Conservation (phyloP, 2,113 vertebrate species). For the Azemiops feae region DNA sequence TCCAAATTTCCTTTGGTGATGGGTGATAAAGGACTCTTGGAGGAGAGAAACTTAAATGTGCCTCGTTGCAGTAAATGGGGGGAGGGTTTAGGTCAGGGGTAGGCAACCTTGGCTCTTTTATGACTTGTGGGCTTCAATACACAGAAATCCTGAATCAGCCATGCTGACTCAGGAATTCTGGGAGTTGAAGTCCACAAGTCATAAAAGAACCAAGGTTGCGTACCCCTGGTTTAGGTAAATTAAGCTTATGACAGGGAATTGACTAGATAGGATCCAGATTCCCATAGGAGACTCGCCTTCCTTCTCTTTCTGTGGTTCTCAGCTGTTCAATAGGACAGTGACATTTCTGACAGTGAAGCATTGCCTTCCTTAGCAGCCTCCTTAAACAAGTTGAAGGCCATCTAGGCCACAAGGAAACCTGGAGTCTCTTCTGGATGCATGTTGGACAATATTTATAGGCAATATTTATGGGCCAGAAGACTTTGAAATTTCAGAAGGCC, state of each 20-base stretch:
- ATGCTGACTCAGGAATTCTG: too few species aligned
- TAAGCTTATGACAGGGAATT: not conserved
- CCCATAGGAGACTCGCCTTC: not conserved
- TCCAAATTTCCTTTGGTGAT: not conserved
- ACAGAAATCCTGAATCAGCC: too few species aligned
- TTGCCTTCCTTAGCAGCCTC: not conserved
- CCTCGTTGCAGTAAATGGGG: not conserved
- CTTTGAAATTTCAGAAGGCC: not conserved
- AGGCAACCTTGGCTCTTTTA: too few species aligned
- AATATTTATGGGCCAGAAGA: not conserved
- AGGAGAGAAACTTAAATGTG: not conserved
- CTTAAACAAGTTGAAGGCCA: not conserved
- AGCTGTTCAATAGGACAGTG: not conserved
- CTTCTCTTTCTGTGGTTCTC: not conserved
- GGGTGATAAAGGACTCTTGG: not conserved
- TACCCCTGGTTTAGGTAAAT: not conserved
- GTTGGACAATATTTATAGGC: not conserved
- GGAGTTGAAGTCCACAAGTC: too few species aligned
- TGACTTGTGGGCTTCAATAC: too few species aligned
- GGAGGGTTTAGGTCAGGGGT: too few species aligned
- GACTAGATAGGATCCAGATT: not conserved
- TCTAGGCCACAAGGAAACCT: not conserved
- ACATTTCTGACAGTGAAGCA: not conserved
- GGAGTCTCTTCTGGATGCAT: not conserved
- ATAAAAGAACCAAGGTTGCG: too few species aligned